Percentiles rank a stretch among this genome's conserved stretches.
Conservation (phyloP, 2,797 vertebrate species). For the Pipistrellus nathusii region DNA sequence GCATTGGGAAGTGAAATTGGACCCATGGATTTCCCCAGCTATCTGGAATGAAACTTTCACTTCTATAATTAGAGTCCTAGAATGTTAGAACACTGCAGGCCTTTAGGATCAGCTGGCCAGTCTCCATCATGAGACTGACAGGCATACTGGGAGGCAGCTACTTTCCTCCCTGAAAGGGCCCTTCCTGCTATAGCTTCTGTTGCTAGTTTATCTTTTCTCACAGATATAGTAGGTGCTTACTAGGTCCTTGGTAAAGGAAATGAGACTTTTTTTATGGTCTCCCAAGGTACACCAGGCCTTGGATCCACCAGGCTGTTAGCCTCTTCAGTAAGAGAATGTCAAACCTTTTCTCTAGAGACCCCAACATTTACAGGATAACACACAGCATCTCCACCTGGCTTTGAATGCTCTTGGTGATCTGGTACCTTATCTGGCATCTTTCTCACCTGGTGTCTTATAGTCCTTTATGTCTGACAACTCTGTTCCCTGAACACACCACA, state of each 20-base stretch:
- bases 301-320: neutral
- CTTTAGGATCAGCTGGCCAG: constrained; percentile 69
- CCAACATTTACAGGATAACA: neutral
- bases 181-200: constrained; percentile 12
- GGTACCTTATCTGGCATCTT: neutral
- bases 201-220: neutral
- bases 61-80: constrained; percentile 76
- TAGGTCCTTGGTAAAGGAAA: neutral
- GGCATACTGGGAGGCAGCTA: neutral
- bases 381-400: neutral
- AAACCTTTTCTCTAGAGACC: constrained; percentile 13
- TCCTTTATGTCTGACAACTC: neutral
- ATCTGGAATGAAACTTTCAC: constrained; percentile 68
- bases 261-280: neutral
- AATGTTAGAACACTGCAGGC: constrained; percentile 66
- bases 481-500: neutral
- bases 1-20: constrained; percentile 66
- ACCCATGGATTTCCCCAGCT: constrained; percentile 76
- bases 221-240: neutral
- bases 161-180: neutral
- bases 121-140: constrained; percentile 68
- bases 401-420: neutral
- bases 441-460: neutral
- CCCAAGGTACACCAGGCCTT: neutral
- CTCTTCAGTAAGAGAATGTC: neutral